Base-by-base conservation (phyloP, 2,797 vertebrate genomes). In the Otolemur crassicaudatus region DNA sequence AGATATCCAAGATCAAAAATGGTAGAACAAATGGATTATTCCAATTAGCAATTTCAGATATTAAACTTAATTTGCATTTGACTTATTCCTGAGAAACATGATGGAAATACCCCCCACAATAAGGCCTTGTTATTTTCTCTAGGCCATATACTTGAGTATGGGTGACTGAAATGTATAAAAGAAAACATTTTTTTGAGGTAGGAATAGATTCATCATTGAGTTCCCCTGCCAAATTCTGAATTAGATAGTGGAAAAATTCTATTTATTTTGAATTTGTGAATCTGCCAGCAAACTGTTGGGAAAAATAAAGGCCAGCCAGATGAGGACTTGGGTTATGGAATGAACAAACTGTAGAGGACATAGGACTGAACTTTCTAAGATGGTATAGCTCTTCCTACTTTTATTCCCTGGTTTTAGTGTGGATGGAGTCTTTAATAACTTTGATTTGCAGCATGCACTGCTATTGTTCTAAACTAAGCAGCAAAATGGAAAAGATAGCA, bases 181-280 rank as follows among this genome's bases (percentile, higher is more conserved):
- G 79, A 97, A 97, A 97, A 88, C 87, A 89, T 95, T 92, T 96
- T 93, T 94, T 96, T 90, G 93, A 97, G 96, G 96, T 97, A 98
- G 94, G 94, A 97, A 95, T 92, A 93, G 95, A 97, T 96, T 97
- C 86, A 97, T 98, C 97, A 96, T 83, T 96, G 96, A 91, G 37
- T 95, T 97, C 90, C 69, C 10, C 91, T 97, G 97, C 97, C 97
- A 97, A 98, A 97, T 97, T 97, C 94, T 96, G 97, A 97, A 97
- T 97, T 98, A 97, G 96, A 97, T 97, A 97, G 97, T 97, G 97
- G 97, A 98, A 97, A 98, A 97, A 96, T 97, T 95, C 95, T 97
- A 97, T 97, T 98, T 98, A 98, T 97, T 98, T 97, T 96, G 94
- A 94, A 63, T 94, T 96, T 97, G 97, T 97, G 96, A 92, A 80